phyloP scores from a whole-genome alignment of 64 coral and sea anemone genomes.

The Montipora sp. region DNA sequence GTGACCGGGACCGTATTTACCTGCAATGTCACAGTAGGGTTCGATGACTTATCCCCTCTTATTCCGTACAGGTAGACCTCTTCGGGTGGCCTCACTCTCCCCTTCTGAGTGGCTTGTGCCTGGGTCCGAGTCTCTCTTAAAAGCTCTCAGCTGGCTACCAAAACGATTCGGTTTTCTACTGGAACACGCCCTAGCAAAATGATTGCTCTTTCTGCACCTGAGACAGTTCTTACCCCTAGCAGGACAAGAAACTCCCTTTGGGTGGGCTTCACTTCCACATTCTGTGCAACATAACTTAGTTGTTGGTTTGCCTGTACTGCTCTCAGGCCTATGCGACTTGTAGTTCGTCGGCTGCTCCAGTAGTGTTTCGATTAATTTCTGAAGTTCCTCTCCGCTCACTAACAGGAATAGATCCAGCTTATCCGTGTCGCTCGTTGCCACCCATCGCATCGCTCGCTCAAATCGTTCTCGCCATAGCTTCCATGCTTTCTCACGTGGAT shows the following conservation, averaged over 20 bases:
- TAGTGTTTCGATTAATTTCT: conserved; percentile 65
- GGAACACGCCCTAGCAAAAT: not conserved
- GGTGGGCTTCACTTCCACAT: no score
- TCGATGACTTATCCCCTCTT: not conserved
- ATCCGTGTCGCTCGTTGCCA: not conserved
- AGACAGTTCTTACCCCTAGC: no score
- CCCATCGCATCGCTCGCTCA: conserved; percentile 23
- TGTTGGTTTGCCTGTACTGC: not conserved
- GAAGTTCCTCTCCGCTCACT: conserved; percentile 1
- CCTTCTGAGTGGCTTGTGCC: not conserved
- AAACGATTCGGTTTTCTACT: no score
- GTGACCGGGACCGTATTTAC: conserved; percentile 46
- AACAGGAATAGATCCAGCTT: conserved; percentile 62
- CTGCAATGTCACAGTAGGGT: not conserved
- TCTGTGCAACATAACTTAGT: not conserved
- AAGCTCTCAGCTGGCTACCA: no score
- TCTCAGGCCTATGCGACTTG: not conserved
- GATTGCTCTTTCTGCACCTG: not conserved
- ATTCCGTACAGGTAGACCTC: conserved; percentile 32
- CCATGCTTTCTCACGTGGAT: conserved; percentile 30
- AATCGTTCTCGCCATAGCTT: conserved; percentile 28
- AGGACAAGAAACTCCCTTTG: no score
- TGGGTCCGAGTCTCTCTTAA: no score
- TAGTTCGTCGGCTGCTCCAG: conserved; percentile 38
- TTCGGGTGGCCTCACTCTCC: not conserved